phyloP scores from a whole-genome alignment of 2,797 vertebrate genomes.

The Leuciscus waleckii region DNA sequence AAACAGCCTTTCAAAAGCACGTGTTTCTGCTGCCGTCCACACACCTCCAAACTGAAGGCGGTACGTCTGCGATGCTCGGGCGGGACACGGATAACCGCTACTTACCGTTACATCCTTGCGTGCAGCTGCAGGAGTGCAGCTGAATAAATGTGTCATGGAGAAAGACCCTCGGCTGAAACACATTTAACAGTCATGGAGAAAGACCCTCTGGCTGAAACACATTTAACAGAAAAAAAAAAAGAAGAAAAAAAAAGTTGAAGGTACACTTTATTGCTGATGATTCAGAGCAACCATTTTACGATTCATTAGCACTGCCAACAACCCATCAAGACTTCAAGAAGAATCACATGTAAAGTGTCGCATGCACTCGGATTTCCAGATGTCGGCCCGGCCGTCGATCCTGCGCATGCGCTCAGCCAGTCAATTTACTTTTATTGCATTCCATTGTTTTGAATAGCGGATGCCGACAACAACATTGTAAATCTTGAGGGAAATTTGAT shows the following conservation, averaged over 20 bases:
- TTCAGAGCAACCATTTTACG: slow-evolving; percentile 55
- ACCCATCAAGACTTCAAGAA: slow-evolving; percentile 50
- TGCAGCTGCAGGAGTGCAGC: slow-evolving; percentile 96
- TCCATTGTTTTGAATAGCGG: slow-evolving; percentile 59
- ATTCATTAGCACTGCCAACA: slow-evolving; percentile 60
- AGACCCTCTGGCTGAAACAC: slow-evolving; percentile 40
- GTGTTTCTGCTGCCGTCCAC: slow-evolving; percentile 94
- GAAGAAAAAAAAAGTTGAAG: neutral
- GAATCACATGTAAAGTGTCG: slow-evolving; percentile 51
- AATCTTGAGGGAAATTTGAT: slow-evolving; percentile 35
- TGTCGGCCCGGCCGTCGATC: slow-evolving; percentile 26
- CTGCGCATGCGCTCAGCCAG: slow-evolving; percentile 45
- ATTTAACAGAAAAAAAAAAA: neutral
- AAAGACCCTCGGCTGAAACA: slow-evolving; percentile 41
- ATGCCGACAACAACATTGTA: slow-evolving; percentile 53
- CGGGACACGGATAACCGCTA: slow-evolving; percentile 92
- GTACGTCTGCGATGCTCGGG: slow-evolving; percentile 90
- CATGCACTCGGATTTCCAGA: slow-evolving; percentile 48
- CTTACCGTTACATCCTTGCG: slow-evolving; percentile 97
- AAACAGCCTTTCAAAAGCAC: slow-evolving; percentile 95
- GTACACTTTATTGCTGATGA: slow-evolving; percentile 56
- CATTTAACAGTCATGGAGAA: slow-evolving; percentile 13
- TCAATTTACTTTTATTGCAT: slow-evolving; percentile 60
- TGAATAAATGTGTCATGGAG: slow-evolving; percentile 67
- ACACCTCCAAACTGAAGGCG: slow-evolving; percentile 97